A percentile compares a stretch with the other conserved stretches of the same genome.
These are phyloP conservation scores for Anagrus nilaparvatae DNA, from an alignment of 1,140 invertebrate species.

Conservation along the genomic window DNA sequence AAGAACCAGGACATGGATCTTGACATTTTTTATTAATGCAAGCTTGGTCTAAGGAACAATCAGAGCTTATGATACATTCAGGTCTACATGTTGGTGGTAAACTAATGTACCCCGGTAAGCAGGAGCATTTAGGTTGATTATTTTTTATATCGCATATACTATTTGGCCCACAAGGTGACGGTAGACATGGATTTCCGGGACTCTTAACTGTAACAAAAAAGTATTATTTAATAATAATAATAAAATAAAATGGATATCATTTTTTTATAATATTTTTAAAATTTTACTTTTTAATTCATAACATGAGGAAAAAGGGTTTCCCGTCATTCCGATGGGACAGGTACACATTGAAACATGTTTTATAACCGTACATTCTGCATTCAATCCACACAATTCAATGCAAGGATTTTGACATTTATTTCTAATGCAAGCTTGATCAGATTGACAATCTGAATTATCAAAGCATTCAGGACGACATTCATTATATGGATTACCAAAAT, in stretches of 20 bases:
- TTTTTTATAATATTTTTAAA: conserved; percentile 15
- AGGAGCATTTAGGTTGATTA: conserved; percentile 38
- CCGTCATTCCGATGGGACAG: conserved; percentile 54
- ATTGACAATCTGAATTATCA: conserved; percentile 58
- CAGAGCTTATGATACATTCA: conserved; percentile 40
- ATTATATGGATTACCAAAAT: conserved; percentile 54
- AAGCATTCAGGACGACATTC: conserved; percentile 60
- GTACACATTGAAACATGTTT: conserved; percentile 65
- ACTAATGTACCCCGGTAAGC: conserved; percentile 35
- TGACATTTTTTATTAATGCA: conserved; percentile 43
- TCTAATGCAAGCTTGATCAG: conserved; percentile 57
- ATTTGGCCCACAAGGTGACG: conserved; percentile 49
- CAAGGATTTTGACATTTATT: conserved; percentile 70
- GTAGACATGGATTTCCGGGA: conserved; percentile 36
- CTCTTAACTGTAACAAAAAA: conserved; percentile 25
- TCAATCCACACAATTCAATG: conserved; percentile 56
- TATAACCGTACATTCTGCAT: conserved; percentile 56
- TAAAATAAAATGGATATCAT: conserved; percentile 23
- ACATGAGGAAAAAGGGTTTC: conserved; percentile 62
- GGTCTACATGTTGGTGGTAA: conserved; percentile 43
- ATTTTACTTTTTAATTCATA: conserved; percentile 18
- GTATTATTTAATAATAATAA: conserved; percentile 28
- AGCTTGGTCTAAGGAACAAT: conserved; percentile 37
- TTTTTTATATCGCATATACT: conserved; percentile 43
- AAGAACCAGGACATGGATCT: conserved; percentile 44